Base-by-base conservation (phyloP, 35 echinoderm and acorn worm species). In the Nesometra sesokonis region DNA sequence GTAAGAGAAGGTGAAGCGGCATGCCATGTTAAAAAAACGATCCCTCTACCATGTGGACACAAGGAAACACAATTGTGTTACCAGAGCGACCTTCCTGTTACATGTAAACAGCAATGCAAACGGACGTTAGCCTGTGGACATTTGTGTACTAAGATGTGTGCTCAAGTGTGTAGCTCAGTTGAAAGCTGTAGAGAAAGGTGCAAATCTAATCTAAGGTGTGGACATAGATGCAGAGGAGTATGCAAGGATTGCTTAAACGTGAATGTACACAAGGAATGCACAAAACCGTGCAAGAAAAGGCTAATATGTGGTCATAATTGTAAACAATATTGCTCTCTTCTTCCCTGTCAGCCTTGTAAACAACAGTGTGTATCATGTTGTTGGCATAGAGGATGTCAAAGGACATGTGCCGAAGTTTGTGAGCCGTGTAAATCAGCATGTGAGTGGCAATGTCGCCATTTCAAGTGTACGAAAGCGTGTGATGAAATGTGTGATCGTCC, bases 401-500 rank as follows among this genome's bases (percentile, higher is more conserved):
- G 91, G 30, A 35, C n/a, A 8, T 97, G 94, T 35, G 88, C 91
- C 3, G 47, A 93, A 34, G 32, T 33, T 13, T 97, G 91, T 39
- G 79, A 79, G 13, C 89, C 91, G 3, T 97, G 94, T 43, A 38
- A 81, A 31, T 86, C 93, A 32, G 30, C 29, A 32, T 97, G 95
- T 84, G 79, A 93, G 77, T 93, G 91, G 93, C 86, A 34, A 82
- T 86, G 85, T 57, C 32, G 0, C 0, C 46, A 88, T 46, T 80
- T 80, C 3, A 80, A 17, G 11, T 80, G 78, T 80, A 32, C 78
- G 32, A 80, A 35, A 11, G 21, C 3, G 4, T 80, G 78, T 80
- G 31, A 80, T 80, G 78, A 80, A 32, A 7, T 35, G 4, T 80
- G 78, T 80, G 32, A 80, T 80, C 31, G 78, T 34, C 3, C 3